Evolutionary conservation across 2,888 invertebrate species (phyloP), one percentile per base, ranked within the genome.

Genomic region (Eueremaeus valkanovi): DNA sequence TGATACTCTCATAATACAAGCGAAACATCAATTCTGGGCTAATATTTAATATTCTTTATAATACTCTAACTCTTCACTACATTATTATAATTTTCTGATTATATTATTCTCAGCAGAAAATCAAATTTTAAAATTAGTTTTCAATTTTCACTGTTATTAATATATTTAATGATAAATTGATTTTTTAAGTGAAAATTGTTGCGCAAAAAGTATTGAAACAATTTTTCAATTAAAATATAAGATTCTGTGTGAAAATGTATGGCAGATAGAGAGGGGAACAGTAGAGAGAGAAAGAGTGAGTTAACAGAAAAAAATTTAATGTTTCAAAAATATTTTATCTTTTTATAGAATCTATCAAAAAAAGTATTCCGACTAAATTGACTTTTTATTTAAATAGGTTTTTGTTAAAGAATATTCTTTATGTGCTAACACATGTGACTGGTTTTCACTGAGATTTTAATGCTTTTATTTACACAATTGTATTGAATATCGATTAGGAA

Each of bases 141-240:
- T 29, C 29, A 31, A 29, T 58, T 58, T 58, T 58, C 21, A 21
- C 18, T 36, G 2, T 66, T 58, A 16, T 58, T 66, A 66, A 66
- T 66, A 66, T 66, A 66, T 21, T 8, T 1, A 36, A 36, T 66
- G 63, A 66, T 66, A 66, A 66, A 66, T 66, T 66, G 63, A 66
- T 36, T 9, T 66, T 66, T 66, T 66, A 45, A 45, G 45, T 45
- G 45, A 45, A 45, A 45, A 45, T 6, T 45, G 18, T 45, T 6
- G 8, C 11, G 18, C 3, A 11, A 45, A 45, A 16, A 45, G 8
- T 45, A 45, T 45, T 63, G 21, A 13, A 29, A 33, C 33, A 33
- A 21, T 1, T 33, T 33, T 66, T 66, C 36, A 21, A n/a, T 66
- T 66, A 33, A 66, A 66, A 66, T 3, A 31, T 29, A 9, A n/a